phyloP scores from a whole-genome alignment of 2,113 vertebrate species.

The Solea solea region DNA sequence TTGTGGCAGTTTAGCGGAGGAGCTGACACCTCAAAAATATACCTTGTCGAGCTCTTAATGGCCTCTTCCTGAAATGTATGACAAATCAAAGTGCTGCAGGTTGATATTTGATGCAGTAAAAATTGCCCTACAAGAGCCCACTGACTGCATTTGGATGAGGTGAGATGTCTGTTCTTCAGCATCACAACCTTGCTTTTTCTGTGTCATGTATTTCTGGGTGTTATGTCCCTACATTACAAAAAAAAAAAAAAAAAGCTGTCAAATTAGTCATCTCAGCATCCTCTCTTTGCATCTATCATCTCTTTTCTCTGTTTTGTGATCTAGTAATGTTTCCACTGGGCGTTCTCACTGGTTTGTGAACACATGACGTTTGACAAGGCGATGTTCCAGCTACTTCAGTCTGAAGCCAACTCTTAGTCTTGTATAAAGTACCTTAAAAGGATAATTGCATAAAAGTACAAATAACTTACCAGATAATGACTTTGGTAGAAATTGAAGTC shows the following conservation, averaged over 20 bases:
- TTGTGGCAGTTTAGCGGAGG: constrained; percentile 36
- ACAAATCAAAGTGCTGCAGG: constrained; percentile 36
- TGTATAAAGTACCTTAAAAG: no score
- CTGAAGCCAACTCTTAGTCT: not conserved
- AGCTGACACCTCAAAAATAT: constrained; percentile 59
- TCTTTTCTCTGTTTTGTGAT: not conserved
- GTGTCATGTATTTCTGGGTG: constrained; percentile 5
- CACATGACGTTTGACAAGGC: constrained; percentile 55
- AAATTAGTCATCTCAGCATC: not conserved
- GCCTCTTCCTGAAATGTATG: constrained; percentile 31
- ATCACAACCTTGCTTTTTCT: constrained; percentile 1
- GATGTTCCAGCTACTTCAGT: constrained; percentile 46
- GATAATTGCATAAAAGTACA: no score
- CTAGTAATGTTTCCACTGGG: constrained; percentile 22
- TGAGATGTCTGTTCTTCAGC: constrained; percentile 20
- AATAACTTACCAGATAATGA: no score
- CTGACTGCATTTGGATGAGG: not conserved
- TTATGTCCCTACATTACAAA: constrained; percentile 16
- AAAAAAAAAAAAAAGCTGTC: not conserved
- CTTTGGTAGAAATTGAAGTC: no score
- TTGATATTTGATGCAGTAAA: constrained; percentile 42
- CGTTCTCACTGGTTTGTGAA: constrained; percentile 28
- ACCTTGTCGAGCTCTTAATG: constrained; percentile 38
- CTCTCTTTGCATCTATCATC: not conserved
- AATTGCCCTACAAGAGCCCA: constrained; percentile 18